Evolutionary conservation across 1,140 invertebrate genomes (phyloP).

Genomic region (Cecropterus lyciades): DNA sequence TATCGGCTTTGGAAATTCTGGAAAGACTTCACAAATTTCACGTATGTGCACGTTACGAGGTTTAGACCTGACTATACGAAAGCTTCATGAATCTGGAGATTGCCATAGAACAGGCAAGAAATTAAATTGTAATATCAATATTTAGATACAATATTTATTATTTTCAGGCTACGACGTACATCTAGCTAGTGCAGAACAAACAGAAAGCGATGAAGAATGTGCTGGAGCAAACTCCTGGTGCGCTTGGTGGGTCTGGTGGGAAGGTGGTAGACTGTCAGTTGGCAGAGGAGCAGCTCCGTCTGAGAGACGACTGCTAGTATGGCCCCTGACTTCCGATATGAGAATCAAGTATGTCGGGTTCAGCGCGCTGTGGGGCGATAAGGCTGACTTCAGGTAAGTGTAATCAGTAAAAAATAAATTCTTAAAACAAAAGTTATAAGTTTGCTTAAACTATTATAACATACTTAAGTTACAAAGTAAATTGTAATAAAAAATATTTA

Average conservation of each 20-base stretch:
- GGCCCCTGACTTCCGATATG: constrained; percentile 85
- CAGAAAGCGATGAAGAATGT: constrained; percentile 77
- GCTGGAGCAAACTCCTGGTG: constrained; percentile 77
- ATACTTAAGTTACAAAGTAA: too few species aligned
- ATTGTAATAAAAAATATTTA: too few species aligned
- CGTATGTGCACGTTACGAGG: too few species aligned
- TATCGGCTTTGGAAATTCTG: too few species aligned
- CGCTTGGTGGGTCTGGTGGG: constrained; percentile 87
- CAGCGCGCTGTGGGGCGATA: constrained; percentile 85
- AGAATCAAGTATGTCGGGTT: constrained; percentile 86
- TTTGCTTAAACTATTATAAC: too few species aligned
- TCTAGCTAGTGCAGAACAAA: constrained; percentile 83
- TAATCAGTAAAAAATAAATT: too few species aligned
- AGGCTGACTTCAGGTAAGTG: constrained; percentile 86
- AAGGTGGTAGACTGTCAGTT: constrained; percentile 83
- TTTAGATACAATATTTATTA: not conserved
- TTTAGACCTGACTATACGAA: too few species aligned
- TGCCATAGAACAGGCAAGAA: too few species aligned
- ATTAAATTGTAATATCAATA: not conserved
- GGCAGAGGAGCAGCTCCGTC: constrained; percentile 83
- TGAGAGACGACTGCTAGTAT: constrained; percentile 81
- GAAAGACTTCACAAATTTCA: too few species aligned
- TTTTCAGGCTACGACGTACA: constrained; percentile 85
- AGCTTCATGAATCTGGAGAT: too few species aligned
- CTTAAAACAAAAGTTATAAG: too few species aligned